Evolutionary conservation across 2,113 vertebrate genomes (phyloP).

Genomic region (Entosphenus tridentatus): DNA sequence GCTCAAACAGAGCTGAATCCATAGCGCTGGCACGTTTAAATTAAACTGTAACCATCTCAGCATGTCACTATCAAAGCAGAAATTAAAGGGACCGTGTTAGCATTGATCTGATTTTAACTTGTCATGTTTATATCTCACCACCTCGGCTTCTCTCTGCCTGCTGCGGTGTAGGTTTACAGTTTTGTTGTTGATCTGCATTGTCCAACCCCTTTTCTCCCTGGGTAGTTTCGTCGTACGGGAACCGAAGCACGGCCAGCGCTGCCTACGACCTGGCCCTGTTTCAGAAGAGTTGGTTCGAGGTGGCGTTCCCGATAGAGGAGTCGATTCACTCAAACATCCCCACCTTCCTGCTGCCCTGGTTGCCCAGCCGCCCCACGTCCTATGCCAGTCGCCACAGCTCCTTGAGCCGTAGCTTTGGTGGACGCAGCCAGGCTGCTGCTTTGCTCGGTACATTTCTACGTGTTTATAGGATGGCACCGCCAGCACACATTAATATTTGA

Average conservation of each 20-base stretch:
- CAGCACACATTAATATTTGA: too few relatives aligned
- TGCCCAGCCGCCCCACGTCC: conserved; percentile 83
- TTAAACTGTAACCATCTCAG: too few relatives aligned
- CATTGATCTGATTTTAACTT: too few relatives aligned
- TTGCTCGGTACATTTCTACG: conserved; percentile 52
- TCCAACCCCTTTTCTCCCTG: background rate
- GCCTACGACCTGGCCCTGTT: conserved; percentile 72
- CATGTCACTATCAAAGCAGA: too few relatives aligned
- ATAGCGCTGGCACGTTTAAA: too few relatives aligned
- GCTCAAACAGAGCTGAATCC: too few relatives aligned
- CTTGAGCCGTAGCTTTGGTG: conserved; percentile 98
- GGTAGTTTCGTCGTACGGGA: background rate
- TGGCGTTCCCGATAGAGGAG: conserved; percentile 74
- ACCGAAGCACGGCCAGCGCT: conserved; percentile 9
- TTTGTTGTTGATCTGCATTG: background rate
- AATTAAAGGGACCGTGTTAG: too few relatives aligned
- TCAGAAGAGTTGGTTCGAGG: conserved; percentile 95
- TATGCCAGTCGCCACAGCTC: conserved; percentile 98
- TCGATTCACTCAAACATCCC: conserved; percentile 62
- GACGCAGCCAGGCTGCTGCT: conserved; percentile 88
- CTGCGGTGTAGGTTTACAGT: background rate
- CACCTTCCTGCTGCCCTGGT: conserved; percentile 66
- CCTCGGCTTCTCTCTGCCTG: too few relatives aligned
- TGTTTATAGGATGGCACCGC: too few relatives aligned
- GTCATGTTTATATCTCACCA: too few relatives aligned